Evolutionary conservation across 2,888 invertebrate species (phyloP).

Genomic region (Drosophila diplacantha): DNA sequence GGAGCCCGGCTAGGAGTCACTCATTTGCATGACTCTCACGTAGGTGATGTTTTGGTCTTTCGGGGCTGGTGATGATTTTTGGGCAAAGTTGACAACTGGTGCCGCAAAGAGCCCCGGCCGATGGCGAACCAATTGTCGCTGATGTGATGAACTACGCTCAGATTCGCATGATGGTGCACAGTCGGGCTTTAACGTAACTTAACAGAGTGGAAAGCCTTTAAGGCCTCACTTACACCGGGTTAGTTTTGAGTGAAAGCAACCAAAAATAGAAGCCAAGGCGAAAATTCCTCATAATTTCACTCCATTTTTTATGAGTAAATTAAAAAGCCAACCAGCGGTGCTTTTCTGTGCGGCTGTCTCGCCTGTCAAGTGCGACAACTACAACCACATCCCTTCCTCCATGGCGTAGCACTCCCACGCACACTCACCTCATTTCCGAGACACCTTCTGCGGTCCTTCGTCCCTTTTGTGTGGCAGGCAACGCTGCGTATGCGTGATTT

Average conservation of each 20-base stretch:
- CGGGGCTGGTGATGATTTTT: not conserved
- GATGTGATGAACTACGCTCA: slow-evolving; percentile 2
- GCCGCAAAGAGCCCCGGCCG: slow-evolving; percentile 18
- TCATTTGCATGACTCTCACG: slow-evolving; percentile 37
- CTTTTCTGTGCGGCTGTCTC: slow-evolving; percentile 5
- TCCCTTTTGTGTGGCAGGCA: slow-evolving; percentile 37
- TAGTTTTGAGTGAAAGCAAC: not conserved
- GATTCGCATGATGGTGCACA: slow-evolving; percentile 2
- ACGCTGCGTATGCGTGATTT: slow-evolving; percentile 69
- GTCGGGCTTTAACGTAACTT: not conserved
- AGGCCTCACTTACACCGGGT: not conserved
- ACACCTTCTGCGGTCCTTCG: slow-evolving; percentile 28
- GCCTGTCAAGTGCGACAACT: slow-evolving; percentile 19
- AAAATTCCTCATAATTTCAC: slow-evolving; percentile 54
- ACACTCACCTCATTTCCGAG: slow-evolving; percentile 29
- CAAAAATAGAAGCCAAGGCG: slow-evolving; percentile 1
- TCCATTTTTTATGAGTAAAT: slow-evolving; percentile 60
- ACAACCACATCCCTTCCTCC: slow-evolving; percentile 1
- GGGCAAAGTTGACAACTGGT: slow-evolving; percentile 17
- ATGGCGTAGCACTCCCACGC: not conserved
- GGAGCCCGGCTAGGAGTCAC: not conserved
- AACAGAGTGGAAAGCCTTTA: not conserved
- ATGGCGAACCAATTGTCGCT: slow-evolving; percentile 35
- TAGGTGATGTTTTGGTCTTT: slow-evolving; percentile 27
- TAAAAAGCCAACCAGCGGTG: slow-evolving; percentile 53